Conservation (phyloP, 1,140 invertebrate species). For the Tetramorium alpestre region DNA sequence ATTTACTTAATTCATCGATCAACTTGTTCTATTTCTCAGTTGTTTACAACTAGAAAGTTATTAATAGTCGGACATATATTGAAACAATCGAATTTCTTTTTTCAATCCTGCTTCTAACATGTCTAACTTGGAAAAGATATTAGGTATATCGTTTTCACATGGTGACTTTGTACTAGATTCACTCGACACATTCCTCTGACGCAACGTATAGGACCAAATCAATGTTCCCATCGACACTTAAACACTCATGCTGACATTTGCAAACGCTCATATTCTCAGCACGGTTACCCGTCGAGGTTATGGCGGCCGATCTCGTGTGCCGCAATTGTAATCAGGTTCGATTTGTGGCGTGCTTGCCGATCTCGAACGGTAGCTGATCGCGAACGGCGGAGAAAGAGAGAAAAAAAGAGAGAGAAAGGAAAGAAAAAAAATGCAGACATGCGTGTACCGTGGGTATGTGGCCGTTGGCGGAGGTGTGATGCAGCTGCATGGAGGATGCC, state of each 20-base stretch:
- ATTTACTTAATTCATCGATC: neutral
- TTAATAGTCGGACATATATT: neutral
- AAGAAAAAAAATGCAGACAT: neutral
- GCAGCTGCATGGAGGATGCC: slow-evolving; percentile 85
- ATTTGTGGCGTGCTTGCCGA: neutral
- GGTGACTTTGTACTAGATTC: neutral
- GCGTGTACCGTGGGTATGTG: slow-evolving; percentile 82
- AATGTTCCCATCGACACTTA: neutral
- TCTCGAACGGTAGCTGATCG: neutral
- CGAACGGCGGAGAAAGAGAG: neutral
- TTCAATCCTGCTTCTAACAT: neutral
- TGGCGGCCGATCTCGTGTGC: slow-evolving; percentile 36
- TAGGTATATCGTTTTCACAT: neutral
- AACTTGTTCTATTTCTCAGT: neutral
- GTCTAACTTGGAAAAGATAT: neutral
- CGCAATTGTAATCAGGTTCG: neutral
- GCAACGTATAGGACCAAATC: neutral
- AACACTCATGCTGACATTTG: slow-evolving; percentile 30
- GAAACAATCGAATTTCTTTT: neutral
- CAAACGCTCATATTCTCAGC: slow-evolving; percentile 20
- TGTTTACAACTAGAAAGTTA: neutral
- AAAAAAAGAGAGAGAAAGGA: neutral
- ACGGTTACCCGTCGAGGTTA: slow-evolving; percentile 52
- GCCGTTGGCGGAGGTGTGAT: slow-evolving; percentile 84
- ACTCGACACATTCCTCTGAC: neutral